Conservation (phyloP, 2,797 vertebrate species). For the Coendou prehensilis region DNA sequence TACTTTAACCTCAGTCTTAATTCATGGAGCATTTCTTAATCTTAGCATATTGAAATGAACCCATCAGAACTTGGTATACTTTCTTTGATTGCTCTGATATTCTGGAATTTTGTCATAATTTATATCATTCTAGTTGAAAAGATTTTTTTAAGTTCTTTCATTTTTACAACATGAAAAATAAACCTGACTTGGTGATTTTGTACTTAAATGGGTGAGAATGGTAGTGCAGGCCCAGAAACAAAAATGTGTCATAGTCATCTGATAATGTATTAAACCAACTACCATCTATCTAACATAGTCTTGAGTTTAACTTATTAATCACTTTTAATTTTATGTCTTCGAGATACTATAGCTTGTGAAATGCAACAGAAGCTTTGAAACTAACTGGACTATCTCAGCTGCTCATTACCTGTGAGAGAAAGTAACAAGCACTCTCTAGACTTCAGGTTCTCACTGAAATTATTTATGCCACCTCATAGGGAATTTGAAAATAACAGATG, state of each 20-base stretch:
- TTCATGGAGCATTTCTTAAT: neutral
- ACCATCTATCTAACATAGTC: neutral
- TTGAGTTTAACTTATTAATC: neutral
- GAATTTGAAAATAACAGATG: neutral
- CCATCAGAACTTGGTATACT: neutral
- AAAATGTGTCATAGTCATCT: neutral
- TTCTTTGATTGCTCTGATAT: neutral
- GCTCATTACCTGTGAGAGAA: neutral
- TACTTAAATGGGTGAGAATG: neutral
- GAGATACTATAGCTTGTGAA: neutral
- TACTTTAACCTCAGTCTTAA: neutral
- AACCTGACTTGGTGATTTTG: neutral
- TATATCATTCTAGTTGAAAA: neutral
- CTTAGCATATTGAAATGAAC: neutral
- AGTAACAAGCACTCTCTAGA: neutral
- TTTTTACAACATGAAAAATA: neutral
- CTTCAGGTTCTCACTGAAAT: neutral
- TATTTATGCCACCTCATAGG: neutral
- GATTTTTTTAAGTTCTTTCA: neutral
- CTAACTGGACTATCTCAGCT: neutral
- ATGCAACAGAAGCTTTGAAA: neutral
- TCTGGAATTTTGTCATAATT: neutral
- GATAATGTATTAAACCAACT: neutral
- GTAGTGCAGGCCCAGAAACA: neutral
- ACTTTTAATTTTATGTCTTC: neutral